Conservation (phyloP, 2,113 vertebrate genomes). For the Phalacrocorax aristotelis region DNA sequence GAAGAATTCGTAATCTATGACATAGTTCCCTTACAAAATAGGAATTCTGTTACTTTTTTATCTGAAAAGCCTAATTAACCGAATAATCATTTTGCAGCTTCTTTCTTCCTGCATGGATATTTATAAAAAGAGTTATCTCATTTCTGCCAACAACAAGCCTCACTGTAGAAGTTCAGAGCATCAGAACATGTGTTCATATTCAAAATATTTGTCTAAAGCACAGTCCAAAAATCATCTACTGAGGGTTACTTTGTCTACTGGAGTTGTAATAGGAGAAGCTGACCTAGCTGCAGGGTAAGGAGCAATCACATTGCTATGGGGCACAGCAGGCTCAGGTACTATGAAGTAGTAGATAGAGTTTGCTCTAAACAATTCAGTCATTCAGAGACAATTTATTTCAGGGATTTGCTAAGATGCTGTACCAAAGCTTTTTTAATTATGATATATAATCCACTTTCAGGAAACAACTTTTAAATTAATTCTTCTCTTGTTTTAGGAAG, state of each 20-base stretch:
- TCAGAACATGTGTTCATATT: neutral
- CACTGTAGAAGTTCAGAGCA: neutral
- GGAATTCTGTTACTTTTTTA: neutral
- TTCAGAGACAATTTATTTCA: neutral
- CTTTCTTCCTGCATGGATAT: neutral
- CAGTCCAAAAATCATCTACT: neutral
- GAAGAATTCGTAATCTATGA: neutral
- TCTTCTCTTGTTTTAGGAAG: slow-evolving; percentile 80
- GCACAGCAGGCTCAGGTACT: neutral
- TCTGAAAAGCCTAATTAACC: neutral
- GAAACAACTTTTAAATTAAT: neutral
- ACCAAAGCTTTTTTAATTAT: neutral
- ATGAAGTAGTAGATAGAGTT: accelerated
- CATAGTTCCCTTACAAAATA: neutral
- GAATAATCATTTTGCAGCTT: neutral
- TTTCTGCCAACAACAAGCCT: neutral
- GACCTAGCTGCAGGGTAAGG: neutral
- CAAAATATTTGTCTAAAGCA: neutral
- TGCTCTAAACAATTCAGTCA: neutral
- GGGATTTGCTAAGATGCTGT: neutral
- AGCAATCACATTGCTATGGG: neutral
- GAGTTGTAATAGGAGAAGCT: neutral
- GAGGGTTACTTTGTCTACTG: neutral
- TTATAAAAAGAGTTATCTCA: neutral
- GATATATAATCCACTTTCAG: neutral